These are phyloP conservation scores for Lasioglossum leucozonium DNA, from an alignment of 2,888 invertebrate genomes.

Conservation along the genomic window DNA sequence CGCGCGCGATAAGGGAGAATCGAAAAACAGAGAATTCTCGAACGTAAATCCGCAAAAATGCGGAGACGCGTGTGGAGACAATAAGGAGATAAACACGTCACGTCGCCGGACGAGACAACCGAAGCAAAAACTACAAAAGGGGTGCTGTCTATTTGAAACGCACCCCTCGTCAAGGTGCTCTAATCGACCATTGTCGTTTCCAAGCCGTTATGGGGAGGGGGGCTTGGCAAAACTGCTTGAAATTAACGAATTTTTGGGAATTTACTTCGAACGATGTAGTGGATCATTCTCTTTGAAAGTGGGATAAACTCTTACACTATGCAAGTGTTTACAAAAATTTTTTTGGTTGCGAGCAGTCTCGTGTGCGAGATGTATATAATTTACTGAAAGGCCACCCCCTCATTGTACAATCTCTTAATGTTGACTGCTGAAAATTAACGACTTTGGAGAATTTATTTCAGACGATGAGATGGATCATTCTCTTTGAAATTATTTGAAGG, in stretches of 20 bases:
- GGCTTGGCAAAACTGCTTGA: neutral
- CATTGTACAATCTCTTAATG: neutral
- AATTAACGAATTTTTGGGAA: neutral
- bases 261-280: neutral
- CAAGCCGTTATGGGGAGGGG: conserved; percentile 71
- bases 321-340: neutral
- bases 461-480: too few species aligned
- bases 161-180: conserved; percentile 42
- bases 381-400: neutral
- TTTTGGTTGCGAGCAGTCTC: neutral
- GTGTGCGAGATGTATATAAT: neutral
- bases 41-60: neutral
- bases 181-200: conserved; percentile 74
- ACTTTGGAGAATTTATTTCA: too few species aligned
- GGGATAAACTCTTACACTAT: neutral
- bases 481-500: neutral
- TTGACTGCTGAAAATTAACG: too few species aligned
- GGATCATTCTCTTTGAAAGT: neutral
- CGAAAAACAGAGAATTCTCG: neutral
- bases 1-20: neutral
- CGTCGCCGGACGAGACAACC: conserved; percentile 38
- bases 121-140: conserved; percentile 51
- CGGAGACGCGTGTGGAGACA: neutral
- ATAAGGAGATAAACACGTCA: conserved; percentile 55
- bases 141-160: conserved; percentile 67